These are phyloP conservation scores for Bos indicus DNA, from an alignment of 2,113 vertebrate species.

Conservation along the genomic window DNA sequence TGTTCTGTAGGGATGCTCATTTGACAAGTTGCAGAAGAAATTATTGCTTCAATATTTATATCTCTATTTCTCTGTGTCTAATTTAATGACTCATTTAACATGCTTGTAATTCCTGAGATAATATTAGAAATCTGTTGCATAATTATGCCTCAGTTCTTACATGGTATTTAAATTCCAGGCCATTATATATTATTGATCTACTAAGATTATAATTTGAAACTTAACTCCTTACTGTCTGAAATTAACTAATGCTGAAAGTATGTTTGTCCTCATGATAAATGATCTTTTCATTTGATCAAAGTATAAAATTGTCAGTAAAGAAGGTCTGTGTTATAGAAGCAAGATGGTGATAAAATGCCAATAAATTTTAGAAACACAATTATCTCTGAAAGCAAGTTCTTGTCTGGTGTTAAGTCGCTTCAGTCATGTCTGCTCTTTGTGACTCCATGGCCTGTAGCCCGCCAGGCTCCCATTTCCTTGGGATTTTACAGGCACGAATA, in stretches of 20 bases:
- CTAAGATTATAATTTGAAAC: not conserved
- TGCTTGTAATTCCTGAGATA: conserved; percentile 54
- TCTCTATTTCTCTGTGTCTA: conserved; percentile 24
- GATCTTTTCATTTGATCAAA: not conserved
- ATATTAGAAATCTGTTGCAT: conserved; percentile 63
- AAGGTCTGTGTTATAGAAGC: not conserved
- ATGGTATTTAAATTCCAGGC: conserved; percentile 45
- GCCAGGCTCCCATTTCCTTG: not conserved
- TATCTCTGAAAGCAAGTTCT: not conserved
- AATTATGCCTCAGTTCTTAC: conserved; percentile 34
- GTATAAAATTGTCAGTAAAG: not conserved
- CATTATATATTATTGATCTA: not conserved
- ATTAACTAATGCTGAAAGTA: not conserved
- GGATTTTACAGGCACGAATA: too few species aligned
- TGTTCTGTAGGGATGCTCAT: not conserved
- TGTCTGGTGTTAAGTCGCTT: not conserved
- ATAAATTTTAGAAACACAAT: not conserved
- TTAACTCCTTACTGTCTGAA: not conserved
- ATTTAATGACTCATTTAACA: conserved; percentile 67
- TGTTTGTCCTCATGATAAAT: not conserved
- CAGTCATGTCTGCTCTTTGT: not conserved
- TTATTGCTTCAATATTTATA: conserved; percentile 60
- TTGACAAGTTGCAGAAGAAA: conserved; percentile 48
- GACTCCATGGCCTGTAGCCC: not conserved
- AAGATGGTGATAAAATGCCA: not conserved